Evolutionary conservation across 2,797 vertebrate species (phyloP), one percentile per base, ranked within the genome.

Genomic region (Cossypha niveicapilla): DNA sequence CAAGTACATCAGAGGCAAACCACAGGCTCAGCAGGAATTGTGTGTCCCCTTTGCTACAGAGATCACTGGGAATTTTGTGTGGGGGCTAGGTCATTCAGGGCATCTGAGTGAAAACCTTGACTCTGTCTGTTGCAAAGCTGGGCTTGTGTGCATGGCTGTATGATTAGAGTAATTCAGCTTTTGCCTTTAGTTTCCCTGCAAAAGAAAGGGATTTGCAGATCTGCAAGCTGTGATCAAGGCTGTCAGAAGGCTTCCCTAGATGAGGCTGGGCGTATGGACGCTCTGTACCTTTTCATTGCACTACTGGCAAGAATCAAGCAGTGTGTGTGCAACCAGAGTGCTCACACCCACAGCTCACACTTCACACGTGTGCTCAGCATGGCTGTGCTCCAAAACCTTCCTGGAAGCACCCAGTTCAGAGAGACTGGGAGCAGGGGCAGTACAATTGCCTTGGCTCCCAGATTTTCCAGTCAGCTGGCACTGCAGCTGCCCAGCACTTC

Each of bases 311-410:
- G 54, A 39, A 51, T 24, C 28, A 78, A 62, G n/a, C 44, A 39
- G 7, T 14, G 19, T 24, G 28, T 24, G 21, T 45, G 37, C 71
- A 86, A 45, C 13, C 11, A 4, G 72, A 61, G n/a, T 11, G 25
- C 28, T 94, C 58, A 71, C 62, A 81, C 41, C 66, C 71, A 53
- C 66, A 78, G 72, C 72, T 45, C 70, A 91, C 47, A 81, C 34
- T 81, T 27, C 37, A 53, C 50, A 11, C 16, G 2, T 23, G 35
- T 7, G 7, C 10, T 48, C 61, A n/a, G 34, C 24, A 24, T 27
- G n/a, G 37, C 74, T 71, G 6, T 7, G 19, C 35, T 80, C 45
- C 63, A 58, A 39, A 88, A 22, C 30, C n/a, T 57, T 58, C 14
- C 41, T 5, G 3, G 48, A 4, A 47, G 8, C 50, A 61, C 27